These are phyloP conservation scores for Cercocebus atys DNA, from an alignment of 2,113 vertebrate genomes.

Conservation along the genomic window DNA sequence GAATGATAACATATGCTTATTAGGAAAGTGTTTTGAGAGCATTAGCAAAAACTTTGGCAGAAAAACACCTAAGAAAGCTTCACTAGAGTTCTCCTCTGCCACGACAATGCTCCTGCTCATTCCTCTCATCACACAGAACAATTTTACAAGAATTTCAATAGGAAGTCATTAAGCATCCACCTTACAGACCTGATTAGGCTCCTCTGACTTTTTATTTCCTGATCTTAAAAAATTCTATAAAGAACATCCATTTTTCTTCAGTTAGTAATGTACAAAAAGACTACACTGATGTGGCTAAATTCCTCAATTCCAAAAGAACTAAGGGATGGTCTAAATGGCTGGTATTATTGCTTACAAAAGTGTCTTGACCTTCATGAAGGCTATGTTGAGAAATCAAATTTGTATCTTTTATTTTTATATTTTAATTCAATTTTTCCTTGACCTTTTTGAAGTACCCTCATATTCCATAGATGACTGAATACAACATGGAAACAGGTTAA, in stretches of 20 bases:
- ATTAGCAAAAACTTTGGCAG: background rate
- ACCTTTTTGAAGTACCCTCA: background rate
- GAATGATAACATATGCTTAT: background rate
- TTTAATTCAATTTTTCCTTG: background rate
- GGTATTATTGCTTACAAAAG: background rate
- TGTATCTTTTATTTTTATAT: background rate
- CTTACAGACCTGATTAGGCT: background rate
- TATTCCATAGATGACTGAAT: background rate
- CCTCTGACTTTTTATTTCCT: background rate
- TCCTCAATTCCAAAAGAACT: background rate
- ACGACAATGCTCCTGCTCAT: background rate
- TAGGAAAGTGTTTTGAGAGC: background rate
- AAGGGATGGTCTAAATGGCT: background rate
- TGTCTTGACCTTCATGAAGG: background rate
- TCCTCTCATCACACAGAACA: background rate
- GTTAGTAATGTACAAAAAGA: background rate
- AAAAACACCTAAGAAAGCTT: background rate
- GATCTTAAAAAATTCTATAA: background rate
- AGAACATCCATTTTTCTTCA: background rate
- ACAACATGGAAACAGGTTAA: slow-evolving; percentile 14
- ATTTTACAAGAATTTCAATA: background rate
- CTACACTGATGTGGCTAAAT: background rate
- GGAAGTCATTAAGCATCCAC: background rate
- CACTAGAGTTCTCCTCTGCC: background rate
- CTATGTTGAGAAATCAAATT: background rate